Conservation (phyloP, 2,888 invertebrate species). For the Anarsia innoxiella region DNA sequence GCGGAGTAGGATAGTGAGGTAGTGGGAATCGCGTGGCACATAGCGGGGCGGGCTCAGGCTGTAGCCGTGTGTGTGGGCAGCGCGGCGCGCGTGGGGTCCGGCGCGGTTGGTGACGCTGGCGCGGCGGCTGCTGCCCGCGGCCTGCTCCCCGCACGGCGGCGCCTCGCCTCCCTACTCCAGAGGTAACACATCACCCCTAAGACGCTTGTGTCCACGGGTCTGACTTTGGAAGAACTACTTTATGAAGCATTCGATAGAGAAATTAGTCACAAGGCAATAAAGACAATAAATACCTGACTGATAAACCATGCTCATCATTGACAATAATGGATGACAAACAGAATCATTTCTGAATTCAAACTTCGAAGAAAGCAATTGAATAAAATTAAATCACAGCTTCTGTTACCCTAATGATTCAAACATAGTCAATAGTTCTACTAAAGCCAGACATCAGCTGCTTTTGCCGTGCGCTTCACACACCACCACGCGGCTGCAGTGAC, state of each 20-base stretch:
- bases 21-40: conserved; percentile 44
- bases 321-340: too few species aligned
- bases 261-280: too few species aligned
- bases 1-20: conserved; percentile 11
- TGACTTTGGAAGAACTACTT: background rate
- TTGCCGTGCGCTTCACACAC: conserved; percentile 18
- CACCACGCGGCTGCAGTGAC: too few species aligned
- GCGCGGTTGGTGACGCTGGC: conserved; percentile 68
- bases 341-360: too few species aligned
- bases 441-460: conserved; percentile 20
- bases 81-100: conserved; percentile 55
- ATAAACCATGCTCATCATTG: too few species aligned
- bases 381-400: too few species aligned
- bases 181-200: conserved; percentile 66
- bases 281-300: too few species aligned
- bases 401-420: too few species aligned
- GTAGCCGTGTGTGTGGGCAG: conserved; percentile 66
- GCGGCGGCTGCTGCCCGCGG: conserved; percentile 79
- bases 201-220: conserved; percentile 11
- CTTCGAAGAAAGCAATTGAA: too few species aligned
- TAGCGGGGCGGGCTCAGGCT: conserved; percentile 43
- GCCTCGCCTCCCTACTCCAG: conserved; percentile 81
- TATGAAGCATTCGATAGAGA: too few species aligned
- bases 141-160: conserved; percentile 82
- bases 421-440: conserved; percentile 22